Conservation (phyloP, 1,140 invertebrate species). For the Ylistrum balloti region DNA sequence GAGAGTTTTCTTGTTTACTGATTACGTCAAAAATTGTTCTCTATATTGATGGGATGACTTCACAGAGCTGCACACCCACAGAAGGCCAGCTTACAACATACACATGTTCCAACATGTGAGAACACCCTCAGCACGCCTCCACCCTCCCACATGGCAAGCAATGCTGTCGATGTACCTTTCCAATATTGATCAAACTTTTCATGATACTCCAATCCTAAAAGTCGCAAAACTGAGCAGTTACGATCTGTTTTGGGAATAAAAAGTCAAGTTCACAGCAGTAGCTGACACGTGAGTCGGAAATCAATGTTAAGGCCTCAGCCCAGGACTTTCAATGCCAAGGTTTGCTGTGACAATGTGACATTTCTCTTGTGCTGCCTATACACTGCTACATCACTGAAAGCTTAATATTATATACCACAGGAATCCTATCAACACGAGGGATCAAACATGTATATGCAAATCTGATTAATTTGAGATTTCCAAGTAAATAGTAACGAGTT, state of each 20-base stretch:
- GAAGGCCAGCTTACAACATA: not conserved
- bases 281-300: not conserved
- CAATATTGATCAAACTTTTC: not conserved
- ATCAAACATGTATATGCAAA: no score
- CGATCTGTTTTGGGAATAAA: not conserved
- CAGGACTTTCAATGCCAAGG: constrained; percentile 10
- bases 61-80: not conserved
- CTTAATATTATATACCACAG: no score
- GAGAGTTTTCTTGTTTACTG: no score
- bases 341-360: not conserved
- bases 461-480: no score
- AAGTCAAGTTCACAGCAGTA: constrained; percentile 14
- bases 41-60: no score
- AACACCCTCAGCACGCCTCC: not conserved
- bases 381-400: not conserved
- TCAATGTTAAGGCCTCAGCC: not conserved
- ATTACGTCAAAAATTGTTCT: no score
- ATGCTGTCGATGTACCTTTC: not conserved
- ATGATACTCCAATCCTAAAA: not conserved
- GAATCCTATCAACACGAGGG: no score
- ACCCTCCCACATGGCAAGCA: not conserved
- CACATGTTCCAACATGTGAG: not conserved
- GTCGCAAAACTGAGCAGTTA: not conserved
- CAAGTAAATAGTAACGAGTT: no score
- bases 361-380: not conserved